phyloP scores from a whole-genome alignment of 2,113 vertebrate species.

The Alligator mississippiensis region DNA sequence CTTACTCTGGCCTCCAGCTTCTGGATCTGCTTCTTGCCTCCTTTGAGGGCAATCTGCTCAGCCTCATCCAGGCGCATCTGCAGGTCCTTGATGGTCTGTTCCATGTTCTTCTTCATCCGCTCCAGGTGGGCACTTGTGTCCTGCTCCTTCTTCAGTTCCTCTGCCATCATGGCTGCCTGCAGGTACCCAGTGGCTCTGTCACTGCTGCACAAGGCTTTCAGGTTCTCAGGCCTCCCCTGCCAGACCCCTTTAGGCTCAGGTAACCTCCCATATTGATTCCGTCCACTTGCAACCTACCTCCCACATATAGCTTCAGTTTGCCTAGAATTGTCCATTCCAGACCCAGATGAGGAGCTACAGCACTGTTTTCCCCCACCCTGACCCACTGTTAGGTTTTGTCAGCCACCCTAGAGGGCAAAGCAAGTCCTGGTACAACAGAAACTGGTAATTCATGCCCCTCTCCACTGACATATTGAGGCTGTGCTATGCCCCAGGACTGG shows the following conservation, averaged over 20 bases:
- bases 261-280: too few species aligned
- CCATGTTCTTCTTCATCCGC: slow-evolving; percentile 97
- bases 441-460: too few species aligned
- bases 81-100: slow-evolving; percentile 93
- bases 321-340: too few species aligned
- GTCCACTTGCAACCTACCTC: neutral
- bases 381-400: too few species aligned
- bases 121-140: slow-evolving; percentile 91
- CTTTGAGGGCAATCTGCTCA: slow-evolving; percentile 93
- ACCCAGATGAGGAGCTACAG: neutral
- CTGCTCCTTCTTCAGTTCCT: slow-evolving; percentile 97
- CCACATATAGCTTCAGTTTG: neutral
- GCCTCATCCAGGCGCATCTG: slow-evolving; percentile 93
- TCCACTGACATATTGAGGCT: too few species aligned
- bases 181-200: neutral
- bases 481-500: too few species aligned
- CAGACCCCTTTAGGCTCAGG: neutral
- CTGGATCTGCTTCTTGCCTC: slow-evolving; percentile 96
- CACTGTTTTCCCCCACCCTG: neutral
- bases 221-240: neutral
- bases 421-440: too few species aligned
- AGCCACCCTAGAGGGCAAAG: too few species aligned
- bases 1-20: slow-evolving; percentile 92
- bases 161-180: slow-evolving; percentile 96
- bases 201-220: neutral